phyloP scores from a whole-genome alignment of 2,113 vertebrate species.

The Perca fluviatilis region DNA sequence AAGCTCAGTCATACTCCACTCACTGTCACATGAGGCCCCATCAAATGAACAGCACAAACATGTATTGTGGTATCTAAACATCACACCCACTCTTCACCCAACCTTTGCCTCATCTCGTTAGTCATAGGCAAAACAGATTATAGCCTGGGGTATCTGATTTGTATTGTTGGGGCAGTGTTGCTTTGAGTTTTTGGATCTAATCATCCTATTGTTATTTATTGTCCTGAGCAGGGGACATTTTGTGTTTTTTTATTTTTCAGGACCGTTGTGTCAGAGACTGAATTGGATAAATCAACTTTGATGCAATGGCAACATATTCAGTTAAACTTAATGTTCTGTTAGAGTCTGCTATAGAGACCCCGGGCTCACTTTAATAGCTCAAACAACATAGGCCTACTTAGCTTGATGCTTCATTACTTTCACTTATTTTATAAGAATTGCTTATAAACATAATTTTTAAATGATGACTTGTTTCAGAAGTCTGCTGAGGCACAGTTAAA shows the following conservation, averaged over 20 bases:
- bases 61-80: slow-evolving; percentile 36
- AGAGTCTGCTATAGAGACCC: neutral
- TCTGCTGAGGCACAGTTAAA: neutral
- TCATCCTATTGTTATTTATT: slow-evolving; percentile 51
- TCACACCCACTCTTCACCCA: slow-evolving; percentile 23
- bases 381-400: neutral
- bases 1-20: slow-evolving; percentile 42
- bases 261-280: slow-evolving; percentile 10
- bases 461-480: neutral
- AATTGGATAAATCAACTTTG: slow-evolving; percentile 14
- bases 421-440: neutral
- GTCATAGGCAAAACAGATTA: slow-evolving; percentile 65
- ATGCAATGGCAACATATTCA: neutral
- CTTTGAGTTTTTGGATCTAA: slow-evolving; percentile 57
- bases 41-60: slow-evolving; percentile 68
- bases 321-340: neutral
- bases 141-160: slow-evolving; percentile 37
- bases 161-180: slow-evolving; percentile 45
- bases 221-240: neutral
- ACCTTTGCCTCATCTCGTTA: slow-evolving; percentile 52
- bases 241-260: neutral
- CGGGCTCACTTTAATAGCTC: neutral
- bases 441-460: neutral
- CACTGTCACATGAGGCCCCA: slow-evolving; percentile 25
- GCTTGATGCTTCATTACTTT: too few relatives aligned